Evolutionary conservation across 1,140 invertebrate genomes (phyloP), one percentile per base, ranked within the genome.

Genomic region (Plutomurus gul): DNA sequence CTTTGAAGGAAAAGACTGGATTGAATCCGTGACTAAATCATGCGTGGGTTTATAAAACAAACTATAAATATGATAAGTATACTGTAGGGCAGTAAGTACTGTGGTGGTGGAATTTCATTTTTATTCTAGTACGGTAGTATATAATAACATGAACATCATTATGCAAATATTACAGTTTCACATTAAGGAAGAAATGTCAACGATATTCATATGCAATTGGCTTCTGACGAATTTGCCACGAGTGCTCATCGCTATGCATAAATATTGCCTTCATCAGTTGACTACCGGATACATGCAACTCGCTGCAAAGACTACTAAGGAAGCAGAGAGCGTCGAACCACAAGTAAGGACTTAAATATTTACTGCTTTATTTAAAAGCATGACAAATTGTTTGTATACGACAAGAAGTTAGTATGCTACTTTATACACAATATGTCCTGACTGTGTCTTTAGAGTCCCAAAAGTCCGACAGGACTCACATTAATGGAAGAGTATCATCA

Each of bases 191-290:
- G 88, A 87, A 46, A 88, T 95, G 78, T 93, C 92, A 30, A 87
- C 90, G 0, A 90, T 91, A 80, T 95, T 91, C 84, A 90, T 95
- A 27, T 90, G 91, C 37, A 93, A 93, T 85, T 96, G 94, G 94
- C 88, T 95, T 16, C 89, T 90, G 80, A 89, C 91, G 80, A 91
- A 95, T 87, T 92, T 92, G 82, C 92, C 93, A 22, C 88, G 93
- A 51, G 87, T 95, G 18, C 88, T 95, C 11, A 87, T 92, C 18
- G 91, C 92, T 0, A 87, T 95, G n/a, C 94, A 96, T 86, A 91
- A 92, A 85, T 93, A 89, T 77, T 89, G 92, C 75, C 90, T 94
- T 10, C 93, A 95, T 85, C 90, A 92, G 73, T 86, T 96, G 27
- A 92, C 92, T 30, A 95, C 93, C 8, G 91, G 91, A 1, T 93